Evolutionary conservation across 2,113 vertebrate species (phyloP), one percentile per base, ranked within the genome.

Genomic region (Neotoma lepida): DNA sequence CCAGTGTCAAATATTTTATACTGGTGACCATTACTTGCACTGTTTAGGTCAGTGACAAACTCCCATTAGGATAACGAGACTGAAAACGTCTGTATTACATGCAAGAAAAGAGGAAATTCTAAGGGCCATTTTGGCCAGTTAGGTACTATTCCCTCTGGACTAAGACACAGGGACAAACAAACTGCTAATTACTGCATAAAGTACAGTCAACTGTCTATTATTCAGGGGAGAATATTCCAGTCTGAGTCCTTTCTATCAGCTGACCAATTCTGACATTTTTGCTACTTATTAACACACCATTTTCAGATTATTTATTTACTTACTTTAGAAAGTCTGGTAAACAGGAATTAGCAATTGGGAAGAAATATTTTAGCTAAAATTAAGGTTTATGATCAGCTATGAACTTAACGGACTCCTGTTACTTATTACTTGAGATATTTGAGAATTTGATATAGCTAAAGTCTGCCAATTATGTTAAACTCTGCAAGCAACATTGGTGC

Each of bases 161-260:
- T 94, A 64, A 54, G 13, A 71, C 89, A 96, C 33, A 44, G 93
- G 39, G 96, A 92, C 93, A 87, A 86, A 92, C 10, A 26, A 97
- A 92, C 93, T 90, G 97, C 95, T 94, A n/a, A 88, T 92, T 93
- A 97, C 96, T 97, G 97, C 96, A 96, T 93, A 92, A 97, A 96
- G 96, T 66, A 86, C 91, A 93, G 95, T 93, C 93, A 86, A 61
- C 80, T 82, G 89, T 88, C 93, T 15, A 17, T 85, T 66, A 92
- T 49, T 95, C 91, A 81, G 94, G 92, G 93, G 78, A 94, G 88
- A 87, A 82, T 91, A 82, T 24, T 95, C 46, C 18, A 86, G 13
- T 74, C n/a, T 13, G 81, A 94, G 56, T 76, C 66, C 82, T 63
- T 87, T 93, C 54, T 46, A 61, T 58, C 86, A 77, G 85, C 58